Evolutionary conservation across 1,140 invertebrate species (phyloP).

Genomic region (Oedothorax gibbosus): DNA sequence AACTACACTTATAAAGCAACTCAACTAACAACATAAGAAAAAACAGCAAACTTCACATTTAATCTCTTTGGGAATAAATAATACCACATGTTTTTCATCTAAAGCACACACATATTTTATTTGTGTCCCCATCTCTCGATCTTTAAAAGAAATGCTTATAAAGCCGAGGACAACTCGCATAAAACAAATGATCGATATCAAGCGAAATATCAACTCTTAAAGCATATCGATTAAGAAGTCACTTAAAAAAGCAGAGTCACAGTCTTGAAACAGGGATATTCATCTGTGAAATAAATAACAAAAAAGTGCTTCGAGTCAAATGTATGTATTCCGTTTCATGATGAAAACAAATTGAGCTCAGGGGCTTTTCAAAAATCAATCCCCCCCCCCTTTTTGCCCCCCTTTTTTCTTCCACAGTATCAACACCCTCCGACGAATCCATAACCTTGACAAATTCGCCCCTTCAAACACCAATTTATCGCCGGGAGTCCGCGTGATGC

Average conservation of each 20-base stretch:
- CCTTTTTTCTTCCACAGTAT: background rate
- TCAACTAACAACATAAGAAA: too few relatives aligned
- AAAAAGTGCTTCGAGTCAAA: slow-evolving; percentile 9
- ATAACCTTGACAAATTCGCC: slow-evolving; percentile 59
- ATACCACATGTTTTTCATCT: too few relatives aligned
- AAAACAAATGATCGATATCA: slow-evolving; percentile 22
- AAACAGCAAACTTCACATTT: too few relatives aligned
- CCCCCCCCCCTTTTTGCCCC: background rate
- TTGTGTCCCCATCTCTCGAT: too few relatives aligned
- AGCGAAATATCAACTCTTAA: slow-evolving; percentile 34
- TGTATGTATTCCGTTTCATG: slow-evolving; percentile 57
- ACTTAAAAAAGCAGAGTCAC: slow-evolving; percentile 24
- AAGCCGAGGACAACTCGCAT: background rate
- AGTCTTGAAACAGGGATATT: background rate
- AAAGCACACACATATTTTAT: too few relatives aligned
- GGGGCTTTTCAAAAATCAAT: slow-evolving; percentile 47
- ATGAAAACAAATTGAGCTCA: slow-evolving; percentile 46
- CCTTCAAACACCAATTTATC: slow-evolving; percentile 59
- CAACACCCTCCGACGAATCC: slow-evolving; percentile 47
- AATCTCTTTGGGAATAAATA: too few relatives aligned
- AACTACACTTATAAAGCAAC: too few relatives aligned
- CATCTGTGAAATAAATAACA: background rate
- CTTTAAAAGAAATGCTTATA: too few relatives aligned
- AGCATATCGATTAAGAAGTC: slow-evolving; percentile 56
- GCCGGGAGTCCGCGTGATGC: slow-evolving; percentile 1